Evolutionary conservation across 2,113 vertebrate genomes (phyloP), one percentile per base, ranked within the genome.

Genomic region (Gymnobelideus leadbeateri): DNA sequence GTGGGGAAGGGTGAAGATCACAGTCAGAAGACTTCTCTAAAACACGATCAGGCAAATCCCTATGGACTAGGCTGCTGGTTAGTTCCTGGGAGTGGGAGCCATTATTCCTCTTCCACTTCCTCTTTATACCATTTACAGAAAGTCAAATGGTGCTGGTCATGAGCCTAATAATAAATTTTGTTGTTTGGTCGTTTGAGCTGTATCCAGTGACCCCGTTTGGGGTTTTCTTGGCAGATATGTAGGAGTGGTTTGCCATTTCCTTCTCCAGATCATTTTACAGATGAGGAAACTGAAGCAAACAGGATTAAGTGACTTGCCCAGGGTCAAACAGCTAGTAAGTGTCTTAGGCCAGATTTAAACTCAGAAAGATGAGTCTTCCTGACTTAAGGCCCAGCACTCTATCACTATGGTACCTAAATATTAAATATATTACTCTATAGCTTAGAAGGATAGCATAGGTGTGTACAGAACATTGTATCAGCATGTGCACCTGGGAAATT

Each of bases 61-160:
- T 2, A 0, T 0, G 51, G 49, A 1, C 23, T 91, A 89, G 19
- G 46, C 93, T 91, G 46, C 91, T 26, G 2, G 0, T 5, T 28
- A 46, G 47, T 0, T 1, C 68, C 24, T 49, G 43, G 90, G 19
- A 21, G 3, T 49, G 57, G 11, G 23, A 91, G 25, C 21, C 49
- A 89, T 68, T n/a, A 61, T 21, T 57, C 26, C 11, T 50, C 3
- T 10, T n/a, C 12, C 3, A 3, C 19, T 3, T 43, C n/a, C 43
- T 28, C 89, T 43, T 50, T 37, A 92, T 94, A 25, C 52, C 11
- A 11, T 31, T 68, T 95, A 46, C 26, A 47, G n/a, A 94, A 84
- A 21, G 25, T 26, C 53, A 51, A 26, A 91, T 90, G 37, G 21
- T 49, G 19, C 47, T 0, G 28, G 51, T 52, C 19, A 24, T 4